Evolutionary conservation across 2,113 vertebrate genomes (phyloP).

Genomic region (Atlantisia rogersi): DNA sequence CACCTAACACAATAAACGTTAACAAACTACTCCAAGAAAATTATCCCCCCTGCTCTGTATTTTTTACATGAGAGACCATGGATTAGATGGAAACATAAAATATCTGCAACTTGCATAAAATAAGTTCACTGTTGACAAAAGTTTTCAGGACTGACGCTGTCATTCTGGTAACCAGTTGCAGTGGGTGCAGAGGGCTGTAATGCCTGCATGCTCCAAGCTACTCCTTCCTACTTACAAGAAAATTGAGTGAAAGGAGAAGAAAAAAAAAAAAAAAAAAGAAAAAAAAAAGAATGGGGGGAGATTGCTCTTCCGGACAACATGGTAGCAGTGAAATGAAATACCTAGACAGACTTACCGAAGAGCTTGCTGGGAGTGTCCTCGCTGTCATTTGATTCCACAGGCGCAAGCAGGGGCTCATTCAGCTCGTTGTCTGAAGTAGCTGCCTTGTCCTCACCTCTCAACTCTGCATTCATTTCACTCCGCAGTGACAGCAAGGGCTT

Average conservation of each 20-base stretch:
- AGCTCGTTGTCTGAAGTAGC: constrained; percentile 94
- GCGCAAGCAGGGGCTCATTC: constrained; percentile 91
- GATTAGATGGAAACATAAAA: neutral
- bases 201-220: constrained; percentile 1
- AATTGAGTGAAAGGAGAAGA: neutral
- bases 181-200: neutral
- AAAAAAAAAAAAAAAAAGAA: too few relatives aligned
- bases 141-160: constrained; percentile 39
- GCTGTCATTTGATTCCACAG: constrained; percentile 90
- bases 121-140: constrained; percentile 61
- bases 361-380: constrained; percentile 95
- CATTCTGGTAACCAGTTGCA: constrained; percentile 3
- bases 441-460: constrained; percentile 94
- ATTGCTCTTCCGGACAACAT: constrained; percentile 72
- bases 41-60: neutral
- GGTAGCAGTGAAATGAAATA: constrained; percentile 78
- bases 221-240: constrained; percentile 32
- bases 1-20: constrained; percentile 32
- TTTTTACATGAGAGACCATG: neutral
- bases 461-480: constrained; percentile 97
- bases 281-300: neutral
- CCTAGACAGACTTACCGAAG: constrained; percentile 91
- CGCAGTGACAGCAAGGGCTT: constrained; percentile 96
- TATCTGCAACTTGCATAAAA: neutral
- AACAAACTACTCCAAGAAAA: constrained; percentile 13